Evolutionary conservation across 2,797 vertebrate species (phyloP), one percentile per base, ranked within the genome.

Genomic region (Crenuchus spilurus): DNA sequence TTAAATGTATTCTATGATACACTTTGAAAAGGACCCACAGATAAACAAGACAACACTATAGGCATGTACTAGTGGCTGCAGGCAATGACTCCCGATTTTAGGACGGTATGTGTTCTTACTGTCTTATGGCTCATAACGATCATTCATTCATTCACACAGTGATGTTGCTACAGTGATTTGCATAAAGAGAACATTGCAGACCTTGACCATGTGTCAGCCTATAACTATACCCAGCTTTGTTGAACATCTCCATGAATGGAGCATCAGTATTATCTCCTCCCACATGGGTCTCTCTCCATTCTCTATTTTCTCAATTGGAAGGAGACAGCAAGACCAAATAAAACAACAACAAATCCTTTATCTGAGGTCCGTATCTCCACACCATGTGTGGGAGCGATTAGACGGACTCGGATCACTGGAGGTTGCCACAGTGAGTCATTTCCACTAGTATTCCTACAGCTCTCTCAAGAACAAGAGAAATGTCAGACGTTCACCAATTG

Each of bases 401-500:
- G 69, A 76, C 49, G 26, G 57, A 48, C 42, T 69, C 39, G n/a
- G 72, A 76, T 64, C 64, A 52, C 58, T 28, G 33, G 35, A 66
- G 74, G 52, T 70, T 51, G 63, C 55, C 20, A 24, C 33, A 24
- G 64, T 62, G 42, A 62, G 64, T 68, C 72, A 62, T 71, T 71
- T 69, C 65, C 70, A 69, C 57, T 35, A 58, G 54, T 46, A 14
- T 55, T 61, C 35, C 33, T 73, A 35, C 24, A 9, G 49, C 58
- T 70, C 54, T 39, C 69, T 64, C 9, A 42, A 76, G 63, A 60
- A 73, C 24, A 57, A 64, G 41, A 46, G 74, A 80, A 76, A 80
- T 80, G 78, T 80, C 78, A 80, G 64, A 69, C 70, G 42, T 41
- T 68, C 68, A 65, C 62, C 69, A 64, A 71, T 60, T 37, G 58